phyloP scores from a whole-genome alignment of 2,888 invertebrate genomes.

The Drosophila greeni region DNA sequence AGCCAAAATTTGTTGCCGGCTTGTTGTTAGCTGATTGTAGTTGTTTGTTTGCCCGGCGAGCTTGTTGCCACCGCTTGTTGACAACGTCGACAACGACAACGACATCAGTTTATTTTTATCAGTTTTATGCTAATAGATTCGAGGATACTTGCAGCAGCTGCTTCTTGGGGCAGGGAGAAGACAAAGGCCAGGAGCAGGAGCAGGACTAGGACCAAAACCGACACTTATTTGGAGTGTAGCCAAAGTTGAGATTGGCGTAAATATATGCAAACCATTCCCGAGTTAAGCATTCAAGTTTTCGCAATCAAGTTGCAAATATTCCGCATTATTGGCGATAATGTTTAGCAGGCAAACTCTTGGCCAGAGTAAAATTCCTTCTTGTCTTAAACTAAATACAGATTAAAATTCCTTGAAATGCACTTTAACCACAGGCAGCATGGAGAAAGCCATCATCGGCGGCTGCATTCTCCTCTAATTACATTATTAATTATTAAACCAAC shows the following conservation, averaged over 20 bases:
- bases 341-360: constrained; percentile 6
- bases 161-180: constrained; percentile 17
- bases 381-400: background rate
- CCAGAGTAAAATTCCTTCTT: background rate
- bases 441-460: background rate
- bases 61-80: constrained; percentile 47
- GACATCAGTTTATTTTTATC: constrained; percentile 66
- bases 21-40: constrained; percentile 39
- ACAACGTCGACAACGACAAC: constrained; percentile 56
- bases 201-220: constrained; percentile 9
- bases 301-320: constrained; percentile 10
- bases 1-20: constrained; percentile 34
- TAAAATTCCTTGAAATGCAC: constrained; percentile 4
- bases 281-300: constrained; percentile 1
- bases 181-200: constrained; percentile 6
- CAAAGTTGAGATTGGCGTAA: constrained; percentile 29
- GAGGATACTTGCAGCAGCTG: constrained; percentile 52
- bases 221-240: constrained; percentile 16
- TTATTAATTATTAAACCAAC: constrained; percentile 27
- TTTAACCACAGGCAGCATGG: constrained; percentile 9
- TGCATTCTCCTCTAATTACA: constrained; percentile 16
- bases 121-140: constrained; percentile 69
- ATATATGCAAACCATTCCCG: constrained; percentile 22
- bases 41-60: constrained; percentile 34
- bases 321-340: constrained; percentile 2